A percentile compares a stretch with the other conserved stretches of the same genome.
Evolutionary conservation across 2,797 vertebrate species (phyloP).

Genomic region (Sandelia bainsii): DNA sequence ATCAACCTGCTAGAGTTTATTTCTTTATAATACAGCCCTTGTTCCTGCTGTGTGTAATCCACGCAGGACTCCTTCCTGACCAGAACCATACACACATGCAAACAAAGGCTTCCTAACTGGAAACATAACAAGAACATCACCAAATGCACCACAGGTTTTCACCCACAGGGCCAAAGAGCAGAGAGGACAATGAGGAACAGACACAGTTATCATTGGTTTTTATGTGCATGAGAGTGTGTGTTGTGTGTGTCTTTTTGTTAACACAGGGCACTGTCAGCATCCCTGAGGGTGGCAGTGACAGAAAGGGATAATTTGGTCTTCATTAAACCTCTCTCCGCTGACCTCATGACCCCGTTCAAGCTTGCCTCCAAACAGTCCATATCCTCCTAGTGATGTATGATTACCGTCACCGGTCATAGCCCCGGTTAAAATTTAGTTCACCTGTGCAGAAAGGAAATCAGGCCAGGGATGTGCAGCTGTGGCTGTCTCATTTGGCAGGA

Average conservation of each 20-base stretch:
- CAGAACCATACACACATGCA: conserved; percentile 27
- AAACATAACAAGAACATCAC: conserved; percentile 31
- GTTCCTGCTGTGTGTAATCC: conserved; percentile 6
- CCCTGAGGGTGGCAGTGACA: conserved; percentile 39
- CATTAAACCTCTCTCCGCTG: conserved; percentile 58
- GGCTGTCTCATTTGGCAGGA: conserved; percentile 55
- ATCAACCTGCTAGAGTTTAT: conserved; percentile 10
- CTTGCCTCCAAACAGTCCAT: conserved; percentile 45
- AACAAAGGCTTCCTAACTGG: conserved; percentile 26
- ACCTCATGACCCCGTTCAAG: conserved; percentile 42
- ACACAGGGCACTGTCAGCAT: conserved; percentile 20
- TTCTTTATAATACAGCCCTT: conserved; percentile 13
- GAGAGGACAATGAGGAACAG: conserved; percentile 49
- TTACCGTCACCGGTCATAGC: conserved; percentile 55
- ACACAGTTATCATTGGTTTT: conserved; percentile 27
- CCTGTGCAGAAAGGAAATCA: conserved; percentile 52
- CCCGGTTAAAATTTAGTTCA: conserved; percentile 51
- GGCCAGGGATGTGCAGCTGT: conserved; percentile 54
- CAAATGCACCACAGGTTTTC: conserved; percentile 12
- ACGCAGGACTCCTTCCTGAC: conserved; percentile 8
- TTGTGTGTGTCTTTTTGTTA: conserved; percentile 21
- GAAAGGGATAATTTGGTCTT: conserved; percentile 63
- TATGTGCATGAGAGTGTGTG: conserved; percentile 20
- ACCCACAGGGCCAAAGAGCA: conserved; percentile 35
- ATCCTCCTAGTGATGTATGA: conserved; percentile 62